These are phyloP conservation scores for Oncorhynchus clarkii DNA, from an alignment of 2,113 vertebrate species.

Conservation along the genomic window DNA sequence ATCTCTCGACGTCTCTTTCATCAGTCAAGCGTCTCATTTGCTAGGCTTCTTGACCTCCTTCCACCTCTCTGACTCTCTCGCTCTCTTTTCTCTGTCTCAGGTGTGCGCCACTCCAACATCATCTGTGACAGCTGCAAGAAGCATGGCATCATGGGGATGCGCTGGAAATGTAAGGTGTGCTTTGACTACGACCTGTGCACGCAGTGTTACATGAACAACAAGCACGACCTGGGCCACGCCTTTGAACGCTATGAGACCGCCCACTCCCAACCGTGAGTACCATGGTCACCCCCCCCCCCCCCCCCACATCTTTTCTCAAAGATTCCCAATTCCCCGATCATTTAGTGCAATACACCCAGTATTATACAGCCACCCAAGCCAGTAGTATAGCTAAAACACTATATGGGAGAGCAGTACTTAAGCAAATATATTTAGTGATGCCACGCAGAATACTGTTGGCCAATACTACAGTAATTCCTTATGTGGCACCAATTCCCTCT, in stretches of 20 bases:
- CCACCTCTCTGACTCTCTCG: not conserved
- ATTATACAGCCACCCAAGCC: not conserved
- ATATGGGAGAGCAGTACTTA: not conserved
- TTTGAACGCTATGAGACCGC: slow-evolving; percentile 96
- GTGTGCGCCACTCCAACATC: slow-evolving; percentile 96
- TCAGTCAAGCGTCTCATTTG: not conserved
- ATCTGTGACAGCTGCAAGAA: slow-evolving; percentile 99
- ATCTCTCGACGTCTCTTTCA: not conserved
- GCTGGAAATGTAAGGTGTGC: slow-evolving; percentile 97
- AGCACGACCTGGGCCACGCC: slow-evolving; percentile 87
- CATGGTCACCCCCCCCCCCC: not conserved
- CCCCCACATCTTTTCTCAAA: not conserved
- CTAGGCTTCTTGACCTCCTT: not conserved
- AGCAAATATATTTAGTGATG: not conserved
- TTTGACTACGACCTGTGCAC: slow-evolving; percentile 97
- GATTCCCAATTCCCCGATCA: not conserved
- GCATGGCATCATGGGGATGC: slow-evolving; percentile 95
- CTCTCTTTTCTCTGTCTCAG: slow-evolving; percentile 57
- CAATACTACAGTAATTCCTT: not conserved
- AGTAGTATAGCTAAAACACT: not conserved
- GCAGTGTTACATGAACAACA: slow-evolving; percentile 97
- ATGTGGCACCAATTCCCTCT: not conserved
- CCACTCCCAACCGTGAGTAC: slow-evolving; percentile 93
- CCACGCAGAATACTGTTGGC: not conserved
- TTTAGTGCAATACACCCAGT: not conserved